Percentiles rank a stretch among this genome's conserved stretches.
phyloP scores from a whole-genome alignment of 2,113 vertebrate genomes.

The Puma concolor region DNA sequence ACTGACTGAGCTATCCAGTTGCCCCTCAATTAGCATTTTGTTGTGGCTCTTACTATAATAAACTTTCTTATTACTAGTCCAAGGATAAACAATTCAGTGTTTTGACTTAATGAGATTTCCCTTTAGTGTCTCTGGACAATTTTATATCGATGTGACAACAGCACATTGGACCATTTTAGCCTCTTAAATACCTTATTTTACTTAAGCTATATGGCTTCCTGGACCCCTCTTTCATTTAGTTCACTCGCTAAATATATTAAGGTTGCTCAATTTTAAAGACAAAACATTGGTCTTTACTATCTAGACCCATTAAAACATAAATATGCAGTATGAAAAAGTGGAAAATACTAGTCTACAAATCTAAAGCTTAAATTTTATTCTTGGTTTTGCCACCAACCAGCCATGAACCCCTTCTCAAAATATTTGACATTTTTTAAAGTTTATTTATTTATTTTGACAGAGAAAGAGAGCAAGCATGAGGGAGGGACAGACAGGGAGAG shows the following conservation, averaged over 20 bases:
- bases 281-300: not conserved
- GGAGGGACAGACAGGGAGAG: too few species aligned
- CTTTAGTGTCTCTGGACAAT: not conserved
- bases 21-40: not conserved
- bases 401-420: not conserved
- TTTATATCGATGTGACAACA: not conserved
- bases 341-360: not conserved
- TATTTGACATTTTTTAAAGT: not conserved
- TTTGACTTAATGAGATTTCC: conserved; percentile 3
- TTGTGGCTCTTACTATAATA: not conserved
- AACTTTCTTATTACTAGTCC: not conserved
- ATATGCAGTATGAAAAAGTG: not conserved
- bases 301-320: not conserved
- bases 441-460: too few species aligned
- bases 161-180: not conserved
- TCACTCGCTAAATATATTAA: not conserved
- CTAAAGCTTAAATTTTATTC: not conserved
- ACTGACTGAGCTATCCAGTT: too few species aligned
- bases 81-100: not conserved
- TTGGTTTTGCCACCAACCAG: not conserved
- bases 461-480: too few species aligned
- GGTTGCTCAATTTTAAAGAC: not conserved
- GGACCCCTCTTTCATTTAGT: not conserved
- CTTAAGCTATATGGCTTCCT: not conserved
- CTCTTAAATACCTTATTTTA: not conserved